phyloP scores from a whole-genome alignment of 1,140 invertebrate species.

The Drosophila hydei region DNA sequence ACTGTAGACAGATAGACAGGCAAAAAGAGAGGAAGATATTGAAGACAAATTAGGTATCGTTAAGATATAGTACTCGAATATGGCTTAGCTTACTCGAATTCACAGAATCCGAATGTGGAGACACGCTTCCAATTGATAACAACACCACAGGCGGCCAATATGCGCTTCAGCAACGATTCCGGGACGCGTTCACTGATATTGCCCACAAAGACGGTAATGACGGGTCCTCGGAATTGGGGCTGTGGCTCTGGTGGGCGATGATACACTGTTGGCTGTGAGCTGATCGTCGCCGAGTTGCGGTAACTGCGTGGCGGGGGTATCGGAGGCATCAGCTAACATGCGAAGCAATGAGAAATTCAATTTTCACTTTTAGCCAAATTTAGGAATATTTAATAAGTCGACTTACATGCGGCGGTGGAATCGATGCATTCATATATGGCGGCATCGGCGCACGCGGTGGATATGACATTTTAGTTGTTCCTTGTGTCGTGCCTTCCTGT shows the following conservation, averaged over 20 bases:
- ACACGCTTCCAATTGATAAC: constrained; percentile 99
- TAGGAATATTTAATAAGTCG: background rate
- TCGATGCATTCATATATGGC: constrained; percentile 85
- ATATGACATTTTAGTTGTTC: constrained; percentile 69
- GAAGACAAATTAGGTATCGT: no score
- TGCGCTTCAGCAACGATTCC: constrained; percentile 96
- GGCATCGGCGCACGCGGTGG: constrained; percentile 85
- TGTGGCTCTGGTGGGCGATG: constrained; percentile 72
- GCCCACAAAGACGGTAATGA: constrained; percentile 98
- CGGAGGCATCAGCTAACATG: constrained; percentile 85
- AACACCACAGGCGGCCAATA: constrained; percentile 95
- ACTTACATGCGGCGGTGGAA: constrained; percentile 84
- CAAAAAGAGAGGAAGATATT: background rate
- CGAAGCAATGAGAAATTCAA: background rate
- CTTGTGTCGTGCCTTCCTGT: constrained; percentile 25
- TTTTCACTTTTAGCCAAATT: background rate
- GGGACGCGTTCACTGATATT: constrained; percentile 98
- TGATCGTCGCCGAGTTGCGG: constrained; percentile 83
- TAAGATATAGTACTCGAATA: no score
- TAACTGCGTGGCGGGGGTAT: constrained; percentile 83
- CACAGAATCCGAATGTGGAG: constrained; percentile 99
- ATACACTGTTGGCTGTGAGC: constrained; percentile 81
- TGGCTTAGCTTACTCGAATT: constrained; percentile 86
- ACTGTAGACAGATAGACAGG: constrained; percentile 84
- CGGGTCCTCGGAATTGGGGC: constrained; percentile 88